phyloP scores from a whole-genome alignment of 2,888 invertebrate genomes.

The Drosophila atroscutellata region DNA sequence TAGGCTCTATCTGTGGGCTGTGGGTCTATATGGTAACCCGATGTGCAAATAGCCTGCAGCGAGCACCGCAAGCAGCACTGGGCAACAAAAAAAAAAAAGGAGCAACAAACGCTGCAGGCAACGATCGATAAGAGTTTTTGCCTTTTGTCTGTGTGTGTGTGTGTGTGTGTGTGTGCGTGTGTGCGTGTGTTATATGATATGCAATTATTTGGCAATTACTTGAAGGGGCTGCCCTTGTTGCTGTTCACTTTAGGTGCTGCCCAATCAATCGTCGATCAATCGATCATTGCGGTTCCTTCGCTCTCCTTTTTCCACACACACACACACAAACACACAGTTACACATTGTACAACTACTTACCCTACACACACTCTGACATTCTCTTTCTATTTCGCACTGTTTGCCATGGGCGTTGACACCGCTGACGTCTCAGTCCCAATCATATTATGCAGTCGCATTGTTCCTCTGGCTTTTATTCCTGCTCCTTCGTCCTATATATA shows the following conservation, averaged over 20 bases:
- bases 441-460: slow-evolving; percentile 22
- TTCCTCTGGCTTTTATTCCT: neutral
- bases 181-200: slow-evolving; percentile 33
- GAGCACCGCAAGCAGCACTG: slow-evolving; percentile 32
- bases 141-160: neutral
- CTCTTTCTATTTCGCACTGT: slow-evolving; percentile 12
- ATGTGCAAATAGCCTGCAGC: slow-evolving; percentile 62
- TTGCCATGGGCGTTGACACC: slow-evolving; percentile 55
- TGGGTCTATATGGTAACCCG: slow-evolving; percentile 47
- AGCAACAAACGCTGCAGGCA: slow-evolving; percentile 54
- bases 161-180: slow-evolving; percentile 6
- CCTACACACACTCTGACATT: neutral
- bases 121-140: slow-evolving; percentile 42
- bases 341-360: neutral
- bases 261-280: slow-evolving; percentile 51
- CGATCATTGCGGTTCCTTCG: slow-evolving; percentile 42
- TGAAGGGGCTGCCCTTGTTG: slow-evolving; percentile 38
- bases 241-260: slow-evolving; percentile 44
- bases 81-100: slow-evolving; percentile 33
- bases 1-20: slow-evolving; percentile 39
- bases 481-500: neutral
- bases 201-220: slow-evolving; percentile 65
- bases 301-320: neutral
- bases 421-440: slow-evolving; percentile 25
- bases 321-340: neutral